These are phyloP conservation scores for Alviniconcha marisindica DNA, from an alignment of 1,140 invertebrate species.

Conservation along the genomic window DNA sequence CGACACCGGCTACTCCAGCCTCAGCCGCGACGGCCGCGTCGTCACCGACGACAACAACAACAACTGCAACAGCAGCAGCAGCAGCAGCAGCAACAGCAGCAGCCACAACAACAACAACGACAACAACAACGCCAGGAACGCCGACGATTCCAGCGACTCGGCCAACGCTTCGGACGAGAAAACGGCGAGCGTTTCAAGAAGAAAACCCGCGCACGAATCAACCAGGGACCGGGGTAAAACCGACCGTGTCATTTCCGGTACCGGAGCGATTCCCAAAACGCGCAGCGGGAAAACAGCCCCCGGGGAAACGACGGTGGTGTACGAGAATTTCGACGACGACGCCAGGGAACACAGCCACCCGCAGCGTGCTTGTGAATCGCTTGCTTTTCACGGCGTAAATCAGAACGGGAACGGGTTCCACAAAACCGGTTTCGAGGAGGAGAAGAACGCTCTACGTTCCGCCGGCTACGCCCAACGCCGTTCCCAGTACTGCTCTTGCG, in stretches of 20 bases:
- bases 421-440: neutral
- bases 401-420: neutral
- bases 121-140: neutral
- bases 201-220: neutral
- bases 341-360: no score
- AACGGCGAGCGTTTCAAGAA: neutral
- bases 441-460: neutral
- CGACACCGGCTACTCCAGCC: constrained; percentile 62
- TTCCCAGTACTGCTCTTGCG: neutral
- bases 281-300: neutral
- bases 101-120: no score
- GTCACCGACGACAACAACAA: constrained; percentile 41
- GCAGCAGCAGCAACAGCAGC: neutral
- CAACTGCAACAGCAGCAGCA: neutral
- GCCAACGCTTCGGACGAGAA: neutral
- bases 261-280: neutral
- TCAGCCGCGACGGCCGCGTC: constrained; percentile 49
- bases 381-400: neutral
- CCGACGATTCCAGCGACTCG: constrained; percentile 9
- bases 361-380: neutral
- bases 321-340: neutral
- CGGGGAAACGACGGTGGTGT: no score
- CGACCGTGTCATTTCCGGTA: neutral
- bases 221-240: neutral
- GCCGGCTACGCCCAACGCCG: no score